A percentile compares a stretch with the other conserved stretches of the same genome.
Conservation (phyloP, 2,888 invertebrate genomes). For the Campoplex capitator region DNA sequence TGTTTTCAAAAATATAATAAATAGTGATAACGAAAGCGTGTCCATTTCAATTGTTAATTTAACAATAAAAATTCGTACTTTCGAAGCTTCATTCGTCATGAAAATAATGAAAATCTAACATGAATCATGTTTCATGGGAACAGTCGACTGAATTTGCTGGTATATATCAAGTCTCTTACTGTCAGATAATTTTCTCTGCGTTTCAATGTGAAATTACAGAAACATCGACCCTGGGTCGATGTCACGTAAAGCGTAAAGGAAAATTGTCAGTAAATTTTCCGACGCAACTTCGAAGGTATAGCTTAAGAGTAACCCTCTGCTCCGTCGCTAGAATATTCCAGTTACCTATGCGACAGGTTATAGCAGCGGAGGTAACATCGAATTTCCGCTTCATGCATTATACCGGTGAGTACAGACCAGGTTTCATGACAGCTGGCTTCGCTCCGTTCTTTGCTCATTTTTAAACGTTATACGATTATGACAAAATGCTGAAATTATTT, state of each 20-base stretch:
- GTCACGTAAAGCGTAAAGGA: conserved; percentile 15
- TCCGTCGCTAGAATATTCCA: conserved; percentile 60
- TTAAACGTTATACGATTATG: conserved; percentile 30
- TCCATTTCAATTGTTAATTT: not conserved
- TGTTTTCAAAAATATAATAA: not conserved
- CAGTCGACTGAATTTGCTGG: not conserved
- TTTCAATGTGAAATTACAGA: not conserved
- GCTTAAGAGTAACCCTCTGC: conserved; percentile 36
- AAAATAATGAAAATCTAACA: not conserved
- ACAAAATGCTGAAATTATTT: conserved; percentile 18
- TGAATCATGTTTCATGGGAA: not conserved
- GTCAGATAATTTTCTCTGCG: conserved; percentile 12
- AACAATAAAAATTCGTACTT: not conserved
- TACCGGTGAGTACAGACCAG: conserved; percentile 43
- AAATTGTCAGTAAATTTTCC: conserved; percentile 41
- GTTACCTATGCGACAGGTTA: conserved; percentile 58
- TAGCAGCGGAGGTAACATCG: conserved; percentile 39
- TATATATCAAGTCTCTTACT: not conserved
- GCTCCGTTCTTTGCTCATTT: conserved; percentile 27
- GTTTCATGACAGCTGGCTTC: conserved; percentile 55
- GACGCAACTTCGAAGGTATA: conserved; percentile 33
- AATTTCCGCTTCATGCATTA: conserved; percentile 57
- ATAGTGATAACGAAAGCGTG: not conserved
- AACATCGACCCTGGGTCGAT: conserved; percentile 48
- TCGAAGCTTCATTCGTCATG: too few relatives aligned